Conservation (phyloP, 2,113 vertebrate genomes). For the Mesitornis unicolor region DNA sequence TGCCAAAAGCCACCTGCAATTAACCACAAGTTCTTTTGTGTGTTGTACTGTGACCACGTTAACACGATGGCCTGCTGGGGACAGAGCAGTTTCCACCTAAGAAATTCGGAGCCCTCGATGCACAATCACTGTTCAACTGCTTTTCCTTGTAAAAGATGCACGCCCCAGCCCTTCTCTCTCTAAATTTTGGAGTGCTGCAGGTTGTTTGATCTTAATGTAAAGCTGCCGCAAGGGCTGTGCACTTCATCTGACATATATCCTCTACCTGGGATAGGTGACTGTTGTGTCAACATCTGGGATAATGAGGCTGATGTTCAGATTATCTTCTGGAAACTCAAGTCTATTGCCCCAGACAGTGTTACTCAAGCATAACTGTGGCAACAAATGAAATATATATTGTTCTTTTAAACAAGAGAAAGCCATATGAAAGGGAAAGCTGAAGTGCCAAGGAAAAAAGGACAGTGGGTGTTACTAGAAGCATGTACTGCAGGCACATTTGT, state of each 20-base stretch:
- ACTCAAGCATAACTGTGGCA: not conserved
- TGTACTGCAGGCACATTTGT: not conserved
- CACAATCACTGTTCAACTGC: fast-evolving
- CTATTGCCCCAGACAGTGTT: not conserved
- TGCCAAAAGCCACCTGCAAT: not conserved
- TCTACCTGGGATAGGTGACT: not conserved
- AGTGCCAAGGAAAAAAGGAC: not conserved
- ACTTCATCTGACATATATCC: not conserved
- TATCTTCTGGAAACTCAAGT: not conserved
- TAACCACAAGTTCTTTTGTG: not conserved
- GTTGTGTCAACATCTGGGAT: not conserved
- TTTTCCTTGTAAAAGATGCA: not conserved
- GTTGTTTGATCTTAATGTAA: not conserved
- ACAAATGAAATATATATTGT: not conserved
- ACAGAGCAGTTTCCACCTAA: not conserved
- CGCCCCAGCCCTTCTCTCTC: not conserved
- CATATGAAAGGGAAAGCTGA: not conserved
- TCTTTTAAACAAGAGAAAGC: not conserved
- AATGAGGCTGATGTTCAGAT: not conserved
- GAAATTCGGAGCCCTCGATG: not conserved
- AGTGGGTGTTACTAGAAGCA: not conserved
- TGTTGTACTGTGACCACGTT: not conserved
- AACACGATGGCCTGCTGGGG: not conserved
- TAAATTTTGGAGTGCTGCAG: not conserved
- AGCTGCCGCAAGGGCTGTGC: fast-evolving